Evolutionary conservation across 2,113 vertebrate species (phyloP), one percentile per base, ranked within the genome.

Genomic region (Cichladusa arquata): DNA sequence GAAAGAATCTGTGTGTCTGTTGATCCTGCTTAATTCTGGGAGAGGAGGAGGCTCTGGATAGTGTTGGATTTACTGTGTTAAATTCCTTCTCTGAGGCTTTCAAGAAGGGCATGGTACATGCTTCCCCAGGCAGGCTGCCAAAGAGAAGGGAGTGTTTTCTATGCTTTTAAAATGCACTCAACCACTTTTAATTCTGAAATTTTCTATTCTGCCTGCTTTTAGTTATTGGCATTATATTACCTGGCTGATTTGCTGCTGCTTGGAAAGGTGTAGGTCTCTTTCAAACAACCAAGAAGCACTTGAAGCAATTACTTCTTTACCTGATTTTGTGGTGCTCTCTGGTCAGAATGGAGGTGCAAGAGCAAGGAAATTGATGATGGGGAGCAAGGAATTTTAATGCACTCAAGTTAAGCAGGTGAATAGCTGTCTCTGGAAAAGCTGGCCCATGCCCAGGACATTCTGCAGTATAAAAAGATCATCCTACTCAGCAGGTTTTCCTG

Each of bases 381-480:
- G 73, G 77, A 72, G 34, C 31, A 47, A 38, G 48, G 36, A 67
- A 38, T 81, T 79, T 61, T 34, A 80, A 85, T 6, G 6, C 45
- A 70, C 86, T 93, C 92, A 89, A 90, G 56, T 87, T 92, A 91
- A 95, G 72, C 69, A 88, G 84, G 82, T 95, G 74, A 97, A 88
- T 42, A 23, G 16, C 34, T 53, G 19, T 86, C 58, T 87, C 40
- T 93, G 51, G 73, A 86, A 71, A 96, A 92, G 38, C 42, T 73
- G 66, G 29, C 67, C 70, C 44, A 12, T 84, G 76, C 81, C 94
- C 86, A 92, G 86, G 92, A 76, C 58, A 54, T 91, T 90, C 67
- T 57, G 57, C 18, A 34, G 28, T 53, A 51, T 47, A 60, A 88
- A 89, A 83, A 61, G 44, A 57, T 79, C 81, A 91, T 82, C 67